phyloP scores from a whole-genome alignment of 2,888 invertebrate genomes.

The Cryptocephalus moraei region DNA sequence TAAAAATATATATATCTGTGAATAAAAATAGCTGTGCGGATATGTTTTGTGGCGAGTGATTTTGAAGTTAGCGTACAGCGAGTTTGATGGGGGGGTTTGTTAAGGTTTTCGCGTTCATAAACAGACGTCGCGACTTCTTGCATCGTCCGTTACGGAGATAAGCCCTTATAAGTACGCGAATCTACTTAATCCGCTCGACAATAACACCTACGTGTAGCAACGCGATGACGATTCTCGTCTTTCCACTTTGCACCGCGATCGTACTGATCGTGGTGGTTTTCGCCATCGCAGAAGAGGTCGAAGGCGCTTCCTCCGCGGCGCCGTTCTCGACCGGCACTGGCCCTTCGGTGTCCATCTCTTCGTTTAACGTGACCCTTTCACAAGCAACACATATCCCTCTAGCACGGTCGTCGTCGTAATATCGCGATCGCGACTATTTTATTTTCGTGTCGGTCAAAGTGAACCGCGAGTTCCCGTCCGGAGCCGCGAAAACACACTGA shows the following conservation, averaged over 20 bases:
- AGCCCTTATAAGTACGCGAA: too few species aligned
- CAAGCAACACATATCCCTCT: slow-evolving; percentile 12
- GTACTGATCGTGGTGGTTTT: slow-evolving; percentile 80
- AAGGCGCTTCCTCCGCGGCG: slow-evolving; percentile 12
- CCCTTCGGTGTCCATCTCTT: slow-evolving; percentile 7
- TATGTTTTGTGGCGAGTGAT: too few species aligned
- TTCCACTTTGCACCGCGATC: slow-evolving; percentile 80
- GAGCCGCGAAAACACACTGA: slow-evolving; percentile 35
- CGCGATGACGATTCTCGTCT: slow-evolving; percentile 78
- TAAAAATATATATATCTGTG: too few species aligned
- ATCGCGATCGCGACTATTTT: slow-evolving; percentile 1
- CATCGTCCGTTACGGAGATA: too few species aligned
- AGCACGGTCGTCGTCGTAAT: background rate
- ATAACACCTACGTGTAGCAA: slow-evolving; percentile 65
- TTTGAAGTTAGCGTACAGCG: too few species aligned
- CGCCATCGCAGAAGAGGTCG: slow-evolving; percentile 30
- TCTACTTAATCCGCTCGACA: background rate
- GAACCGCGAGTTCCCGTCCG: slow-evolving; percentile 7
- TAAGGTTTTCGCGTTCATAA: too few species aligned
- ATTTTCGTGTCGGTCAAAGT: slow-evolving; percentile 18
- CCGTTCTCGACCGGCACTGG: slow-evolving; percentile 23
- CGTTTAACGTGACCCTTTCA: slow-evolving; percentile 1
- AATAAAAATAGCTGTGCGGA: too few species aligned
- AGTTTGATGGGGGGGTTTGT: too few species aligned
- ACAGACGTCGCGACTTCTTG: too few species aligned